Percentiles rank a stretch among this genome's conserved stretches.
phyloP scores from a whole-genome alignment of 1,140 invertebrate genomes.

The Muscidifurax raptorellus region DNA sequence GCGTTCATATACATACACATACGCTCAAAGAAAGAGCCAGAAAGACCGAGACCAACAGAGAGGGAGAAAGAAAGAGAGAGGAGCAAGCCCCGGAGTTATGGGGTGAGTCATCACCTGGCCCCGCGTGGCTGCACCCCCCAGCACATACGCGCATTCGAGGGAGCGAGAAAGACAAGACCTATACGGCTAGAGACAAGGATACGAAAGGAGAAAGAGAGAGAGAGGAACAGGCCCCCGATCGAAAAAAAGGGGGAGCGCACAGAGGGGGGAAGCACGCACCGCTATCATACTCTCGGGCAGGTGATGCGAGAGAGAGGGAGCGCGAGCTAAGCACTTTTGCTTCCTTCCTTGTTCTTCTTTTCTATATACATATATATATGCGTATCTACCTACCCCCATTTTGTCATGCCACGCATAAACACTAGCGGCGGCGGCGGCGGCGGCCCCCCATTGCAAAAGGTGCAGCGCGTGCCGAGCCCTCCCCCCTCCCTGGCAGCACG shows the following conservation, averaged over 20 bases:
- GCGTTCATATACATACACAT: background rate
- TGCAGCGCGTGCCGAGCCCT: constrained; percentile 38
- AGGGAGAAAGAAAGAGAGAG: constrained; percentile 6
- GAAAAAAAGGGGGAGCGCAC: constrained; percentile 51
- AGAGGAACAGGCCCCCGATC: constrained; percentile 21
- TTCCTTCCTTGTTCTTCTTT: constrained; percentile 33
- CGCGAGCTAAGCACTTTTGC: constrained; percentile 57
- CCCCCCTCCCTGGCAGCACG: constrained; percentile 32
- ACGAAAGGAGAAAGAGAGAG: constrained; percentile 23
- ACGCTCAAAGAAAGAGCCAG: background rate
- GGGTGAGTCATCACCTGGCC: constrained; percentile 75
- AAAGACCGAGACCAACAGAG: constrained; percentile 34
- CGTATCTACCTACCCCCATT: background rate
- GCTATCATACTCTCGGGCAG: constrained; percentile 62
- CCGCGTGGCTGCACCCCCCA: constrained; percentile 51
- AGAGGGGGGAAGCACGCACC: constrained; percentile 50
- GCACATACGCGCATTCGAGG: constrained; percentile 24
- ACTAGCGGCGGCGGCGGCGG: background rate
- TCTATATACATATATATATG: background rate
- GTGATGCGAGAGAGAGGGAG: constrained; percentile 62
- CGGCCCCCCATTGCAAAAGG: constrained; percentile 23
- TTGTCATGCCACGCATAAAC: background rate
- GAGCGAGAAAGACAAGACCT: background rate
- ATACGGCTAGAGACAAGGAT: background rate
- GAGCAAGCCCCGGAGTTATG: constrained; percentile 43